Percentiles rank a stretch among this genome's conserved stretches.
phyloP scores from a whole-genome alignment of 1,140 invertebrate species.

The Ips nitidus region DNA sequence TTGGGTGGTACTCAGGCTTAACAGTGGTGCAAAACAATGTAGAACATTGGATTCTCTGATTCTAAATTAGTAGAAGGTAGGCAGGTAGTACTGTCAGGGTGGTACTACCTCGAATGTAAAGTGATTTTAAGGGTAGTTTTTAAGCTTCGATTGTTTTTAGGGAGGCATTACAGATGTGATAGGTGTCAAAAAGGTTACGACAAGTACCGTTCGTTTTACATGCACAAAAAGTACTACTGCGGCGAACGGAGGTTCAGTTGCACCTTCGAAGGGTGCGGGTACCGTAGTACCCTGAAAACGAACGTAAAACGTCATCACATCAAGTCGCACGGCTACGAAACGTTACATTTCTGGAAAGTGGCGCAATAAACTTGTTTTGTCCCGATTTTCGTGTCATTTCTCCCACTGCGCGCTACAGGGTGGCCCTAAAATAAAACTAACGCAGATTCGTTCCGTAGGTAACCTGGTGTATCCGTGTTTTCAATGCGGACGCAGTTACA shows the following conservation, averaged over 20 bases:
- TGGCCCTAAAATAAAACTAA: too few species aligned
- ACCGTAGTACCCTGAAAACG: slow-evolving; percentile 51
- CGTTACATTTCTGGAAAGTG: too few species aligned
- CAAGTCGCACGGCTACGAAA: slow-evolving; percentile 3
- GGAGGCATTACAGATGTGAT: slow-evolving; percentile 41
- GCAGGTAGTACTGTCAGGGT: too few species aligned
- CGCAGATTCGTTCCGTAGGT: slow-evolving; percentile 1
- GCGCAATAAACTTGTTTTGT: too few species aligned
- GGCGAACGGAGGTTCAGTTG: slow-evolving; percentile 57
- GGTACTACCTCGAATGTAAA: too few species aligned
- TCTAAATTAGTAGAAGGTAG: too few species aligned
- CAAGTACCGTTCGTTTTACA: slow-evolving; percentile 38
- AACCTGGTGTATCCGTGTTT: slow-evolving; percentile 27
- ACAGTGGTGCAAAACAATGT: too few species aligned
- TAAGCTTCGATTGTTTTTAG: slow-evolving; percentile 13
- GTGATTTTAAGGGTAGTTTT: too few species aligned
- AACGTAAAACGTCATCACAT: slow-evolving; percentile 41
- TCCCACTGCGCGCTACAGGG: too few species aligned
- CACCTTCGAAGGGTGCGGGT: slow-evolving; percentile 47
- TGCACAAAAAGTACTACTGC: slow-evolving; percentile 66
- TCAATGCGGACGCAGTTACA: slow-evolving; percentile 41
- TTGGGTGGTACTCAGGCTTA: too few species aligned
- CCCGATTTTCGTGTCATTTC: too few species aligned
- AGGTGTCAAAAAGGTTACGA: slow-evolving; percentile 21
- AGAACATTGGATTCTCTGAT: too few species aligned